Evolutionary conservation across 2,888 invertebrate species (phyloP), one percentile per base, ranked within the genome.

Genomic region (Phyllotreta striolata): DNA sequence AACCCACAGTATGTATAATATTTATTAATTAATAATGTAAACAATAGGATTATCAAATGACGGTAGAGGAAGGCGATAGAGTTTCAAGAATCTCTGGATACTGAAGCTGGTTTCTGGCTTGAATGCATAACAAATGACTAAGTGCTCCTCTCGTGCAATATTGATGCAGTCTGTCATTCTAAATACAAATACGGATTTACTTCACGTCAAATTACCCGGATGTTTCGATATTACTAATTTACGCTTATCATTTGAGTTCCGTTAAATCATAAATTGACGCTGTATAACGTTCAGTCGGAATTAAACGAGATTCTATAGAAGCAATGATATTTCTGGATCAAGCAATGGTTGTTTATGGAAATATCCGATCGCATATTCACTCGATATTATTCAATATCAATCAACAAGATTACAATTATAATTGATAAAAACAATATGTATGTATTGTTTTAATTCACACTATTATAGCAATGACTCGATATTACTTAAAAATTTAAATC

Each of bases 41-140:
- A 78, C 37, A 64, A 43, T 72, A 72, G 73, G 74, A 75, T 76
- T 77, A 77, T 78, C 77, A 76, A 73, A 76, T 74, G 71, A 73
- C 74, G 40, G 14, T 41, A 49, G 38, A 39, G 57, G 37, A 40
- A 41, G 58, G 41, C 35, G 72, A 74, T 74, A 71, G 75, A 76
- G 74, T 74, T 75, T 74, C 70, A 75, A 75, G 75, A 74, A 76
- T 76, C 74, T 73, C 72, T 74, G 76, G 76, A 73, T 75, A 75
- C 73, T 73, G 76, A 75, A 73, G 51, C 67, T 65, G 68, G 67
- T 64, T 55, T 14, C 43, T 52, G 60, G 52, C 46, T 78, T 79
- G 79, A 80, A 79, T 80, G 79, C 79, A 80, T 80, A 80, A 80
- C 80, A 80, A 80, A 80, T 79, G 79, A 77, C 77, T 77, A 74